Percentiles rank a stretch among this genome's conserved stretches.
phyloP scores from a whole-genome alignment of 2,797 vertebrate species.

The Pterois miles region DNA sequence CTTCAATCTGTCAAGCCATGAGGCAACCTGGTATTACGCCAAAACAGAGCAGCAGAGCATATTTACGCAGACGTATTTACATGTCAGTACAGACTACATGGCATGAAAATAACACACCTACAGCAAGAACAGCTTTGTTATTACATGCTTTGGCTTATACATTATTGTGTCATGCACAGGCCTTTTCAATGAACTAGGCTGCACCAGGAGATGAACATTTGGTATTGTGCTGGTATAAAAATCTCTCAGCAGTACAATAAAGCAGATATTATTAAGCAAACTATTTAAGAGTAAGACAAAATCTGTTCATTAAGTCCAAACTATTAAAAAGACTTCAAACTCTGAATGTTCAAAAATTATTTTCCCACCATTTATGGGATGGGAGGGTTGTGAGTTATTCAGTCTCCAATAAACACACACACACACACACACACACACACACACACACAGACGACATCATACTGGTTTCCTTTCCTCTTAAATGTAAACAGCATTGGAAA shows the following conservation, averaged over 20 bases:
- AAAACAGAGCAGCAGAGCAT: too few relatives aligned
- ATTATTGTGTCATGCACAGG: too few relatives aligned
- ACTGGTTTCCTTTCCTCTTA: conserved; percentile 56
- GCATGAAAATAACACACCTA: too few relatives aligned
- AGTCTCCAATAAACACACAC: not conserved
- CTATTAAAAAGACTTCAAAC: not conserved
- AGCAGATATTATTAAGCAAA: not conserved
- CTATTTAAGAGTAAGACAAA: not conserved
- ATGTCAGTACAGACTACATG: too few relatives aligned
- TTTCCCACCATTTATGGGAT: conserved; percentile 35
- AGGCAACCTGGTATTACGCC: too few relatives aligned
- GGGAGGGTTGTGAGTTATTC: conserved; percentile 5
- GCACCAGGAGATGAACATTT: not conserved
- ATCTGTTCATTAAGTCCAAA: not conserved
- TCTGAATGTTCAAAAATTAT: not conserved
- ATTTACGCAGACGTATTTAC: too few relatives aligned
- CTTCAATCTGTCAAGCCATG: not conserved
- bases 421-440: conserved; percentile 18
- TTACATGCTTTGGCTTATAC: too few relatives aligned
- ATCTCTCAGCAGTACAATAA: not conserved
- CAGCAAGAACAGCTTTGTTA: too few relatives aligned
- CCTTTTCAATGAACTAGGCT: too few relatives aligned
- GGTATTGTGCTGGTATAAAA: not conserved
- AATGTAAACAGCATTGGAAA: conserved; percentile 70
- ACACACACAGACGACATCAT: conserved; percentile 28